Evolutionary conservation across 2,797 vertebrate genomes (phyloP).

Genomic region (Echeneis naucrates): DNA sequence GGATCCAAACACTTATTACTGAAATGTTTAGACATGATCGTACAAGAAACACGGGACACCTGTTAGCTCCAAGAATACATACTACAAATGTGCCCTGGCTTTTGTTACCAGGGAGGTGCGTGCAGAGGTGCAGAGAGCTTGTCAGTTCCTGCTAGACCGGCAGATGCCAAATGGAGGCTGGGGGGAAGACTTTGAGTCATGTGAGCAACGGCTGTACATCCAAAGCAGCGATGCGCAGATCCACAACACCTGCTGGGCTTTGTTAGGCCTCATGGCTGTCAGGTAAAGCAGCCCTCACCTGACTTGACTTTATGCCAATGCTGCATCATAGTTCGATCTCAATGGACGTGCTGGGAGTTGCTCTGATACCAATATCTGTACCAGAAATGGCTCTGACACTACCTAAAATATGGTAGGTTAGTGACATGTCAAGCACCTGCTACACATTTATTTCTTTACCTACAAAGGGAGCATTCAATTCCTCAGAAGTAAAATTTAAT

Average conservation of each 20-base stretch:
- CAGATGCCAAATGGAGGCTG: conserved; percentile 96
- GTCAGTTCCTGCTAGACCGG: conserved; percentile 89
- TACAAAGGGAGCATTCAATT: background rate
- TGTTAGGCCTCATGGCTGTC: conserved; percentile 92
- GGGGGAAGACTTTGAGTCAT: conserved; percentile 98
- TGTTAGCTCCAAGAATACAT: background rate
- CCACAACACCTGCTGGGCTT: conserved; percentile 95
- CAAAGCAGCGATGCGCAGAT: conserved; percentile 91
- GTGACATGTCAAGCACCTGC: no score
- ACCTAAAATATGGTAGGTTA: no score
- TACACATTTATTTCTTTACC: background rate
- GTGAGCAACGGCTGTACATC: conserved; percentile 88
- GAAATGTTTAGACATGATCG: background rate
- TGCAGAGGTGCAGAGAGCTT: conserved; percentile 88
- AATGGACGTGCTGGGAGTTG: background rate
- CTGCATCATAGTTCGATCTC: background rate
- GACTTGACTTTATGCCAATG: background rate
- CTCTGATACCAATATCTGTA: no score
- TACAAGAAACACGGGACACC: background rate
- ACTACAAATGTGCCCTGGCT: no score
- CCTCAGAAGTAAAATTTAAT: background rate
- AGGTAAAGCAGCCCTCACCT: conserved; percentile 79
- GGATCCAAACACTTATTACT: conserved; percentile 82
- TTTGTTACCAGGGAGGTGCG: conserved; percentile 78
- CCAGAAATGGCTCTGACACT: no score